Evolutionary conservation across 2,888 invertebrate species (phyloP), one percentile per base, ranked within the genome.

Genomic region (Malachius bipustulatus): DNA sequence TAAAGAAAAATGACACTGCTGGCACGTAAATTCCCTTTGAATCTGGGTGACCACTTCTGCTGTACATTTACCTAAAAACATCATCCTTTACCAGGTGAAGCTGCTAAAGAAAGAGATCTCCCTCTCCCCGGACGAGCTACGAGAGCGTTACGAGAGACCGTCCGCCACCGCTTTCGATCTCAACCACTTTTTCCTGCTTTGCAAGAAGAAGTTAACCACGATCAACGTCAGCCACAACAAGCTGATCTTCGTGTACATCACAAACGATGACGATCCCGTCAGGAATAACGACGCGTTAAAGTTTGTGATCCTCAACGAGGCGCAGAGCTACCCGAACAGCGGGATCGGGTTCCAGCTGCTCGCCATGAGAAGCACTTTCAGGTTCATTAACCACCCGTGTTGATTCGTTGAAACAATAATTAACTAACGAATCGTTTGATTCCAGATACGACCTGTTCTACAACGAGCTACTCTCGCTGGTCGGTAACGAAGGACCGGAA

Each of bases 221-320:
- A 43, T 52, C 4, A 50, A 48, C 31, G 40, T 49, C 1, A 39
- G 34, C 2, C 48, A 44, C 39, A 48, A 51, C 37, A 48, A 47
- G 35, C 39, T 49, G 36, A 47, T 40, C 2, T 26, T 57, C 1
- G 43, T 55, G 14, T 56, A 48, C 32, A 44, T 56, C 4, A 53
- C 54, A 8, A 55, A 54, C 19, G 50, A 56, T 45, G 54, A 54
- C 41, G 43, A 54, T 34, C 56, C 56, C 9, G 41, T 49, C 4
- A 38, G 13, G 14, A 40, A 41, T 12, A 50, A 54, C 39, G 42
- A 45, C 12, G 44, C 45, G 33, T 43, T 46, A 26, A 47, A 47
- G 30, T 56, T 53, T 37, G 45, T 50, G 6, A 52, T 51, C 24
- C 39, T 56, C 9, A 54, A 55, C 35, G 55, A 56, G 41, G 51